Evolutionary conservation across 2,797 vertebrate genomes (phyloP), one percentile per base, ranked within the genome.

Genomic region (Lateolabrax maculatus): DNA sequence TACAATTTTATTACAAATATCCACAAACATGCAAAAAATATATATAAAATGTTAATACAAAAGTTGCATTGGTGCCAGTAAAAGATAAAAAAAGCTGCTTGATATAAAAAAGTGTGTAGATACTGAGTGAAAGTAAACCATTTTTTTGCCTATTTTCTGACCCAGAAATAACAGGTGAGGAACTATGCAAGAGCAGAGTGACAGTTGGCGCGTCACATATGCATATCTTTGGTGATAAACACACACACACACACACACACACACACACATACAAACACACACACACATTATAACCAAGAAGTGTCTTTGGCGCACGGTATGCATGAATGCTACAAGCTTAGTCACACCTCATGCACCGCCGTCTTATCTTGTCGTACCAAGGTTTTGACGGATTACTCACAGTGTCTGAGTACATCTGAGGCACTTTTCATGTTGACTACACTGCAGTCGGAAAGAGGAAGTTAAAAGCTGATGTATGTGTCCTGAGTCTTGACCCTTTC

Each of bases 1-100:
- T 95, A 95, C 92, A 95, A 75, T 91, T 96, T 95, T 95, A 95
- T 96, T 95, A 94, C 92, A 94, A 93, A 94, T 89, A 94, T 91
- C 83, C 87, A 93, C 90, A 93, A 90, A 93, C 83, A 92, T 93
- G 85, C 89, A 93, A 84, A 86, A 89, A 74, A 87, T 49, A 83
- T 84, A 78, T 74, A 79, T 74, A 89, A 87, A 92, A 91, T 83
- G 77, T 46, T 13, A 76, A 87, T 92, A 89, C 70, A 92, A 93
- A 92, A 93, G 77, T 81, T 85, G 70, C 72, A 87, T 77, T 27
- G 78, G 52, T 86, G 75, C 75, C 62, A 25, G 53, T 76, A 74
- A 84, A 85, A 83, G 77, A 77, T 43, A 13, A 62, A 65, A 62
- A 77, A 80, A 72, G 86, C 81, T 71, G 70, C 70, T 75, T 75